Evolutionary conservation across 2,113 vertebrate species (phyloP), one percentile per base, ranked within the genome.

Genomic region (Turdus rufiventris): DNA sequence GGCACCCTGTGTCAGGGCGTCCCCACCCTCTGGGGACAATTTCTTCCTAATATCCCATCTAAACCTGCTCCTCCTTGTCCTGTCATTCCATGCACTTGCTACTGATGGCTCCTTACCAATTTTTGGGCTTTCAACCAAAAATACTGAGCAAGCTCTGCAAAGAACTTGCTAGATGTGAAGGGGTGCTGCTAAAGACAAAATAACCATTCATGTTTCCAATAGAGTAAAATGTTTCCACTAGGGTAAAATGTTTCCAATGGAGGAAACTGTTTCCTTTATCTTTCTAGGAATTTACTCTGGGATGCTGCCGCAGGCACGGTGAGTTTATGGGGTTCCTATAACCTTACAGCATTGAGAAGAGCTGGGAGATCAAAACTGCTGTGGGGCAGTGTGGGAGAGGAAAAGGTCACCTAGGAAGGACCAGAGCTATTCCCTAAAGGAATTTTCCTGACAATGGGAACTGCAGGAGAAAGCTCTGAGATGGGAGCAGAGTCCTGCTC

Each of bases 21-120:
- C 4, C 1, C 12, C 33, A 24, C 8, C 26, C 19, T 74, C 45
- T 40, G 38, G 45, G 5, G 14, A 6, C 1, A 1, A 26, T 10
- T 53, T 8, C n/a, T 38, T 74, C 45, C 86, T 6, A 24, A 53
- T 7, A 19, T 18, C 38, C 38, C 13, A 24, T 20, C 33, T 14
- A 17, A 60, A 20, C 19, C 60, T 60, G 2, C 43, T 51, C 33
- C 28, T 12, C 18, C 38, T 66, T 38, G 12, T 51, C 43, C 43
- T 66, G 31, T 23, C 51, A 43, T 63, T n/a, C 12, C 36, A 18
- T 17, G 45, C 9, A 9, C 26, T 51, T 51, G 26, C 50, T 51
- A 51, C 29, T 47, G 38, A 72, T 34, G 33, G 40, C 42, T 26
- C 28, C 38, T 28, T 14, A 38, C 9, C 47, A n/a, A 38, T 23